Conservation (phyloP, 2,888 invertebrate species). For the Drosophila limbata region DNA sequence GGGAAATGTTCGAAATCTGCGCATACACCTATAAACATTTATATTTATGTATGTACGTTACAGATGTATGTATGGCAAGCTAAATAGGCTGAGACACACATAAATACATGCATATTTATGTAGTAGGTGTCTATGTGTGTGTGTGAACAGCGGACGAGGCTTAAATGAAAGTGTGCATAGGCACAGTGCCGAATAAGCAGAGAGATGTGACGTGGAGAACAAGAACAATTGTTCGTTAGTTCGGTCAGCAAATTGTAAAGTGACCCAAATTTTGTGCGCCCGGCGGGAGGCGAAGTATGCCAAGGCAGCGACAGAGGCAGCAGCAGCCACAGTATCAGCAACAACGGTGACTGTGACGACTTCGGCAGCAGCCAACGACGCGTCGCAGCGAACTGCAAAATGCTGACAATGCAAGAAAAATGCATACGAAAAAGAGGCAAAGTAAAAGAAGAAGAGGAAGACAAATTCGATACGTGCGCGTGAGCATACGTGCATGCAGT, state of each 20-base stretch:
- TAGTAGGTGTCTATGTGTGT: not conserved
- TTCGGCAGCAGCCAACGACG: slow-evolving; percentile 25
- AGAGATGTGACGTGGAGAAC: slow-evolving; percentile 36
- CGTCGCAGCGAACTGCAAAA: slow-evolving; percentile 59
- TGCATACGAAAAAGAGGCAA: slow-evolving; percentile 66
- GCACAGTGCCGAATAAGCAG: slow-evolving; percentile 65
- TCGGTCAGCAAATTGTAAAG: slow-evolving; percentile 79
- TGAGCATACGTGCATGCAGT: slow-evolving; percentile 56
- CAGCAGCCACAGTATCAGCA: slow-evolving; percentile 43
- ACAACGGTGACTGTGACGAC: slow-evolving; percentile 29
- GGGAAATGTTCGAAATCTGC: slow-evolving; percentile 21
- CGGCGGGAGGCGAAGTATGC: slow-evolving; percentile 75
- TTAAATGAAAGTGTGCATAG: slow-evolving; percentile 61
- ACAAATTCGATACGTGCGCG: slow-evolving; percentile 56
- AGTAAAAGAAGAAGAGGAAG: slow-evolving; percentile 32
- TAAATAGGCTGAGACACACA: slow-evolving; percentile 58
- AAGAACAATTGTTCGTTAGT: slow-evolving; percentile 47
- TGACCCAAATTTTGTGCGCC: slow-evolving; percentile 76
- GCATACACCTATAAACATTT: slow-evolving; percentile 7
- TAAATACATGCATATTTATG: not conserved
- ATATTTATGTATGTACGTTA: not conserved
- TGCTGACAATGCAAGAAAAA: slow-evolving; percentile 79
- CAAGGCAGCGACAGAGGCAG: slow-evolving; percentile 67
- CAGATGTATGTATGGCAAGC: slow-evolving; percentile 11
- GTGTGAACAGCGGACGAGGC: slow-evolving; percentile 20